Evolutionary conservation across 2,113 vertebrate genomes (phyloP).

Genomic region (Danionella cerebrum): DNA sequence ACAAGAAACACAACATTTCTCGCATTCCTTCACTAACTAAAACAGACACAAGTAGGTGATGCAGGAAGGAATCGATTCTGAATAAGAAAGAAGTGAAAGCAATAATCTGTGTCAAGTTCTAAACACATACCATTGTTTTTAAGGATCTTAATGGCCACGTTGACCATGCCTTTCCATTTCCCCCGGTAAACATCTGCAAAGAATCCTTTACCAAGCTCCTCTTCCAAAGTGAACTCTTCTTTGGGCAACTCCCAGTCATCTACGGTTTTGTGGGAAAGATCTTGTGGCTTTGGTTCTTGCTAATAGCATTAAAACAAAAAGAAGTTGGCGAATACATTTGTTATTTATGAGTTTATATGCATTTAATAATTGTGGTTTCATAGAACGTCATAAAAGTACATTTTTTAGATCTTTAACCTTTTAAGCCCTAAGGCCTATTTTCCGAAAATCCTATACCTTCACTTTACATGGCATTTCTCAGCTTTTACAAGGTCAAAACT

Average conservation of each 20-base stretch:
- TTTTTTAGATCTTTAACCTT: too few relatives aligned
- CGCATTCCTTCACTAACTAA: neutral
- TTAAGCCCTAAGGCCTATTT: too few relatives aligned
- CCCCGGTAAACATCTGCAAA: slow-evolving; percentile 60
- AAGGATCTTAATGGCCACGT: slow-evolving; percentile 60
- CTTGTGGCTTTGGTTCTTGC: slow-evolving; percentile 33
- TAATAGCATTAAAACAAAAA: slow-evolving; percentile 3
- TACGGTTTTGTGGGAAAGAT: slow-evolving; percentile 37
- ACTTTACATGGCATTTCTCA: too few relatives aligned
- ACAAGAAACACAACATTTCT: slow-evolving; percentile 24
- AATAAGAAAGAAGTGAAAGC: too few relatives aligned
- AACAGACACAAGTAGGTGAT: neutral
- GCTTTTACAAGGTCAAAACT: too few relatives aligned
- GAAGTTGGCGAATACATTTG: too few relatives aligned
- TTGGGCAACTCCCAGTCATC: slow-evolving; percentile 58
- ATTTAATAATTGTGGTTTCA: too few relatives aligned
- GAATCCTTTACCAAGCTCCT: slow-evolving; percentile 52
- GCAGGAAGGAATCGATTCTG: neutral
- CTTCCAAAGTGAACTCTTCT: slow-evolving; percentile 53
- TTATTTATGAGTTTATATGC: too few relatives aligned
- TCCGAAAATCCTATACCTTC: too few relatives aligned
- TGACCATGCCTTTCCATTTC: slow-evolving; percentile 53
- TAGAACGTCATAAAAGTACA: too few relatives aligned
- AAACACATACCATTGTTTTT: slow-evolving; percentile 47
- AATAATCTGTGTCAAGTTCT: neutral